A percentile compares a stretch with the other conserved stretches of the same genome.
Evolutionary conservation across 2,797 vertebrate genomes (phyloP).

Genomic region (Semaprochilodus insignis): DNA sequence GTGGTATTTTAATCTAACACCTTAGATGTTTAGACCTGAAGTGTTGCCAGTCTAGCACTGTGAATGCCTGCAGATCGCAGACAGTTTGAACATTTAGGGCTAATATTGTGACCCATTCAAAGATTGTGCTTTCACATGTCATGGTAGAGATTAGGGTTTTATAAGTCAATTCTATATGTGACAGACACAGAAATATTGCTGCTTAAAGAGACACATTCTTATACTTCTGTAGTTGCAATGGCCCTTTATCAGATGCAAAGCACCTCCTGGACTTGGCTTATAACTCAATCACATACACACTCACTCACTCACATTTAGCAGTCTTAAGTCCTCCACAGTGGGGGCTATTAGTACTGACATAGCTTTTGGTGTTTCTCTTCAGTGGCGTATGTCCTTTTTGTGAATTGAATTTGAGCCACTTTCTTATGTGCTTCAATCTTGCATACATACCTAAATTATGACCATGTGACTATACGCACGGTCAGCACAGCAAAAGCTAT

Average conservation of each 20-base stretch:
- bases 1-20: slow-evolving; percentile 38
- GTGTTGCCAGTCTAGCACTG: not conserved
- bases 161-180: not conserved
- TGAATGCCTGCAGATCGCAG: not conserved
- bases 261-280: too few relatives aligned
- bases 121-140: not conserved
- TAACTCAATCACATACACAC: too few relatives aligned
- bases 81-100: not conserved
- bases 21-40: not conserved
- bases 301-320: too few relatives aligned
- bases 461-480: not conserved
- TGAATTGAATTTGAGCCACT: not conserved
- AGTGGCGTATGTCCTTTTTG: not conserved
- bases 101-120: not conserved
- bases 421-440: not conserved
- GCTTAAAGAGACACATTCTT: not conserved
- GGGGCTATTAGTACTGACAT: too few relatives aligned
- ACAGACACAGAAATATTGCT: not conserved
- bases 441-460: not conserved
- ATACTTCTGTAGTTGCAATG: not conserved
- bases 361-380: too few relatives aligned
- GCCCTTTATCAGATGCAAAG: too few relatives aligned
- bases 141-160: not conserved
- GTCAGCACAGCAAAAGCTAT: not conserved
- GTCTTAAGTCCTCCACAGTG: too few relatives aligned